A percentile compares a stretch with the other conserved stretches of the same genome.
Conservation (phyloP, 2,113 vertebrate species). For the Prietella phreatophila region DNA sequence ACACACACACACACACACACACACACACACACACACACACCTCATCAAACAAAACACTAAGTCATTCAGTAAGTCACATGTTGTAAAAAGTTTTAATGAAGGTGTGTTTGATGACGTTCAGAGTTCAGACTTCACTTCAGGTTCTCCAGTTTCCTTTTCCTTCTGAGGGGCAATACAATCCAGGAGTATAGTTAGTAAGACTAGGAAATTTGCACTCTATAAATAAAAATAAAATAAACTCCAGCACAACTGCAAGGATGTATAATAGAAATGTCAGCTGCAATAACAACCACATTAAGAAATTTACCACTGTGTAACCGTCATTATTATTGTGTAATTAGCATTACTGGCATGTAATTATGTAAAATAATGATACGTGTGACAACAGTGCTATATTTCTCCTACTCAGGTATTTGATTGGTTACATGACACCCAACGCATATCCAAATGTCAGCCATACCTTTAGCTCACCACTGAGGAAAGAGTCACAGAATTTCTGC, state of each 20-base stretch:
- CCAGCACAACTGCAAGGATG: background rate
- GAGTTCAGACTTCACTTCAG: constrained; percentile 69
- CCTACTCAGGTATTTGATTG: background rate
- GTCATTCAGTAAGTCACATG: background rate
- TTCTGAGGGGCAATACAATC: constrained; percentile 57
- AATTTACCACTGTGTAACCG: background rate
- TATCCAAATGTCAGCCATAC: constrained; percentile 53
- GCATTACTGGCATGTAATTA: background rate
- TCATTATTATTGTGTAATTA: background rate
- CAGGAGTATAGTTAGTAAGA: background rate
- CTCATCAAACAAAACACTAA: constrained; percentile 22
- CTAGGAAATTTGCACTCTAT: background rate
- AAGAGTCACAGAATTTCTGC: constrained; percentile 78
- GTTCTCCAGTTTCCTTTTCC: constrained; percentile 56
- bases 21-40: constrained; percentile 23
- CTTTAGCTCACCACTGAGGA: constrained; percentile 75
- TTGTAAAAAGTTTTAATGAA: constrained; percentile 37
- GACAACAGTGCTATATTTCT: background rate
- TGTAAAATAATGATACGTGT: background rate
- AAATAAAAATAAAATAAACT: background rate
- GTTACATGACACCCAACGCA: background rate
- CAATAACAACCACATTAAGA: background rate
- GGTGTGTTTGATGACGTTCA: constrained; percentile 36
- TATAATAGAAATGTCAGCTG: background rate
- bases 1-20: constrained; percentile 34